Evolutionary conservation across 2,797 vertebrate genomes (phyloP), one percentile per base, ranked within the genome.

Genomic region (Cuniculus paca): DNA sequence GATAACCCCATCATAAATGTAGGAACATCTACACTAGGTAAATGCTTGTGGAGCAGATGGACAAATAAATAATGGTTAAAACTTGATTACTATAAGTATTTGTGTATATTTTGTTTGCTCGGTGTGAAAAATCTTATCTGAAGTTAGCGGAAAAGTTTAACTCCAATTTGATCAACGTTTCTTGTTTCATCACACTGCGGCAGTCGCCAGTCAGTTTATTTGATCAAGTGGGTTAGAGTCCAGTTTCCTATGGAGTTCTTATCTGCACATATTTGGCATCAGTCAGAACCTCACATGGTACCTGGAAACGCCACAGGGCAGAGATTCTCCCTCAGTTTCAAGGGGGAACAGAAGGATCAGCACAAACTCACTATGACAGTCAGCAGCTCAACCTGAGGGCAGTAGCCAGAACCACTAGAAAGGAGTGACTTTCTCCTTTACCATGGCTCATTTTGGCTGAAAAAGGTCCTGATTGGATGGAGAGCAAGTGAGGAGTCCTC

Each of bases 61-160:
- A 82, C 39, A 85, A 39, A 72, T 26, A 95, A 26, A 63, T 74
- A 61, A 81, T 31, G 31, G 48, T 14, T n/a, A 75, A 2, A n/a
- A 16, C 50, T 39, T 86, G 52, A 52, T n/a, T 78, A 42, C 54
- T 26, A 2, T 60, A 65, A 68, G 56, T 42, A 24, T 77, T 65
- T 54, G 34, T 22, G 36, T 54, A n/a, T 28, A 61, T 26, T 61
- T 79, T 72, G 19, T 60, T 92, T 70, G 17, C n/a, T 95, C 58
- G 58, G 42, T 50, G 91, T 88, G 36, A 95, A 82, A 39, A 79
- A 48, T 50, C 54, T 90, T 54, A 24, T 68, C 61, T 94, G 78
- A 52, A 28, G 48, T 65, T 72, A 52, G 74, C 56, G 31, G 83
- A 77, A 60, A 90, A 20, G 11, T 48, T 52, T 58, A 78, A 48